A percentile compares a stretch with the other conserved stretches of the same genome.
phyloP scores from a whole-genome alignment of 2,797 vertebrate genomes.

The Sebastolobus altivelis region DNA sequence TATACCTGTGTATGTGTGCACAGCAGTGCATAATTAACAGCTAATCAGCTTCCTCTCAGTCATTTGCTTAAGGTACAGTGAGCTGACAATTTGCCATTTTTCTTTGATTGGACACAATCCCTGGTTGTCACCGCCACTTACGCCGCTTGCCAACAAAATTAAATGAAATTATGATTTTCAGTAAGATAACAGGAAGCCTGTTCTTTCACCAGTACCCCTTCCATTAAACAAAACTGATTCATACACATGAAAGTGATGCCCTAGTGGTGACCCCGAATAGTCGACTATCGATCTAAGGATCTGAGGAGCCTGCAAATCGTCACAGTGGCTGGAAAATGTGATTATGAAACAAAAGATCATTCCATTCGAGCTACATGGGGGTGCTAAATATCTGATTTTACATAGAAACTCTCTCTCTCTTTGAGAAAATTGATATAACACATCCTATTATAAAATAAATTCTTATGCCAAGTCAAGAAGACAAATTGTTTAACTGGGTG shows the following conservation, averaged over 20 bases:
- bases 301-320: background rate
- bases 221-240: background rate
- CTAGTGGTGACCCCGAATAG: background rate
- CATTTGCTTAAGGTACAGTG: background rate
- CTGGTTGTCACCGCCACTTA: background rate
- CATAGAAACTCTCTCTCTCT: background rate
- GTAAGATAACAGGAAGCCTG: background rate
- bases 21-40: constrained; percentile 10
- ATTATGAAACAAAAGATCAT: background rate
- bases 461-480: no score
- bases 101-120: constrained; percentile 13
- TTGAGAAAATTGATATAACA: background rate
- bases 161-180: background rate
- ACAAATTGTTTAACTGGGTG: background rate
- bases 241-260: background rate
- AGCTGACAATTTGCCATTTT: constrained; percentile 17
- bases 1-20: background rate
- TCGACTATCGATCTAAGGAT: background rate
- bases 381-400: no score
- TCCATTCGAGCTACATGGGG: background rate
- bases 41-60: constrained; percentile 9
- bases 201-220: background rate
- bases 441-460: background rate
- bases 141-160: background rate
- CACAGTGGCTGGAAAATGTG: background rate